Conservation (phyloP, 1,140 invertebrate species). For the Drosophila kohkoa region DNA sequence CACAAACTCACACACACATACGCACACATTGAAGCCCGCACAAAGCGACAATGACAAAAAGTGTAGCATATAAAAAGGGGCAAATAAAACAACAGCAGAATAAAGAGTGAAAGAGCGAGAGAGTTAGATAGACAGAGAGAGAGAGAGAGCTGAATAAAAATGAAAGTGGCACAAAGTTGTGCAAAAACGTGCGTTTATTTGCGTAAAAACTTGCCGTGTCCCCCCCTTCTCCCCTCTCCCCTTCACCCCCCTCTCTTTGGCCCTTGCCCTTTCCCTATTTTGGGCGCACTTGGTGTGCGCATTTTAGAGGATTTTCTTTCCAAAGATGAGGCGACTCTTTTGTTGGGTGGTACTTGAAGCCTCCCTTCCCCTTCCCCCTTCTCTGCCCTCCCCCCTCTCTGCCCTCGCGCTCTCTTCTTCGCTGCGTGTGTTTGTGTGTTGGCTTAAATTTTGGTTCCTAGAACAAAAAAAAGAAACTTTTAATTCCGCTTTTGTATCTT, state of each 20-base stretch:
- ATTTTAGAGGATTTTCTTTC: slow-evolving; percentile 6
- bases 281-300: slow-evolving; percentile 36
- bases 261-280: background rate
- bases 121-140: background rate
- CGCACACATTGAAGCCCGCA: background rate
- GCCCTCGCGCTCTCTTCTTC: slow-evolving; percentile 6
- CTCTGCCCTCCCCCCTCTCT: background rate
- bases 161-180: slow-evolving; percentile 78
- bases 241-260: too few species aligned
- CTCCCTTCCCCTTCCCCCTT: background rate
- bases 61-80: slow-evolving; percentile 46
- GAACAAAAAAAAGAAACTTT: slow-evolving; percentile 73
- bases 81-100: slow-evolving; percentile 13
- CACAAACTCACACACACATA: too few species aligned
- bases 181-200: slow-evolving; percentile 82
- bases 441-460: slow-evolving; percentile 76
- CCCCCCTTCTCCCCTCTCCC: background rate
- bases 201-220: slow-evolving; percentile 71
- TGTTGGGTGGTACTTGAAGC: slow-evolving; percentile 27
- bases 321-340: slow-evolving; percentile 47
- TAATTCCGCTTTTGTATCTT: slow-evolving; percentile 74
- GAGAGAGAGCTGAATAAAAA: slow-evolving; percentile 55
- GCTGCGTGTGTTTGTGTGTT: slow-evolving; percentile 51
- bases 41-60: slow-evolving; percentile 32
- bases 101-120: background rate